Evolutionary conservation across 1,140 invertebrate genomes (phyloP), one percentile per base, ranked within the genome.

Genomic region (Conus ventricosus): DNA sequence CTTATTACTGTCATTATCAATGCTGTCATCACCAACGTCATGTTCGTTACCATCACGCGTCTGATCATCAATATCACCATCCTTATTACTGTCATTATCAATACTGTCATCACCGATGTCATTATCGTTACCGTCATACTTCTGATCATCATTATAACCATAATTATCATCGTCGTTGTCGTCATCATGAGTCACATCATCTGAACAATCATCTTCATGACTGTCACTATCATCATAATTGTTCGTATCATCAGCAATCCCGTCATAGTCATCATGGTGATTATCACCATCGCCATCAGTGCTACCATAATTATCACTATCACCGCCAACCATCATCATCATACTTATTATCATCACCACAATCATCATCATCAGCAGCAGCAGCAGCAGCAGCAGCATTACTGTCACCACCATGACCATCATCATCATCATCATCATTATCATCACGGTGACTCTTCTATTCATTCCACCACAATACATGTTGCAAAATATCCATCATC

Each of bases 401-500:
- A 82, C 54, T 39, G n/a, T 82, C 80, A 82, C n/a, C 54, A 82
- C 54, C 8, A 82, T 82, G 7, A 82, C n/a, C 23, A n/a, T 82
- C 15, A 82, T 27, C 54, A 82, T 27, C 54, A 82, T 82, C 54
- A 82, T 27, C 23, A 27, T 82, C 76, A 80, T 55, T 54, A 85
- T 25, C 54, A 60, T 80, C 80, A 82, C 23, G 0, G 27, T 82
- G 1, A 82, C 25, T 20, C 11, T 27, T 39, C 10, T 82, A 11
- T 17, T 27, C 54, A 82, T n/a, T n/a, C n/a, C 80, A 82, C 27
- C 39, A 82, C n/a, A 5, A 27, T 82, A n/a, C 89, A 39, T 89
- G 4, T 92, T 92, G 11, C 88, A 39, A 78, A 89, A 1, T 60
- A 60, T 11, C 57, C 67, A 82, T 27, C 54, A 82, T 82, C 54